Evolutionary conservation across 2,888 invertebrate species (phyloP), one percentile per base, ranked within the genome.

Genomic region (Acleris holmiana): DNA sequence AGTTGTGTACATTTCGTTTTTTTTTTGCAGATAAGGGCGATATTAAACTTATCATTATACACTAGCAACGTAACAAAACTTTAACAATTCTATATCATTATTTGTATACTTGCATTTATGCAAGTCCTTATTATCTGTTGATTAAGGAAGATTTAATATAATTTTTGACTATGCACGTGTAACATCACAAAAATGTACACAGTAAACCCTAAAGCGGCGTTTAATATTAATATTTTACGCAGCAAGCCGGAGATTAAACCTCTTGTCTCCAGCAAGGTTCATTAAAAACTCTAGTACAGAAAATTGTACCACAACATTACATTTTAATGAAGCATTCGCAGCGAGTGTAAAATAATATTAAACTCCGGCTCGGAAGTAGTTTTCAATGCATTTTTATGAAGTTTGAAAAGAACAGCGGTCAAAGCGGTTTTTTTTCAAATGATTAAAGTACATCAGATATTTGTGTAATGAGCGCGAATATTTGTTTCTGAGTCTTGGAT

Each of bases 321-420:
- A 73, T 70, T 75, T 73, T 73, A 76, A 76, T 72, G 71, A 74
- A 74, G 67, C 67, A 68, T 72, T 73, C 35, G 47, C 25, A 4
- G 41, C 47, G 21, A 47, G 50, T 19, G 40, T 41, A 50, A 53
- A 63, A 63, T 51, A 29, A 46, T 57, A 57, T 57, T 57, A 51
- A 57, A 51, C 6, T 46, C 17, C 15, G 15, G 40, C 63, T 46
- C 15, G 46, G 35, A 51, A 50, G 57, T 57, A 57, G 47, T 47
- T 47, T 53, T 58, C 53, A 58, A 58, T 53, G 48, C 64, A 58
- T 64, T 58, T 53, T 64, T 58, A 63, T 51, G 49, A 56, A 17
- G 46, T 13, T 13, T 50, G 17, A 41, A 49, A 29, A 25, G 19
- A 59, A 10, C 6, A 13, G 15, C 21, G 21, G 19, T 3, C 19